Base-by-base conservation (phyloP, 2,797 vertebrate species). In the Crenuchus spilurus region DNA sequence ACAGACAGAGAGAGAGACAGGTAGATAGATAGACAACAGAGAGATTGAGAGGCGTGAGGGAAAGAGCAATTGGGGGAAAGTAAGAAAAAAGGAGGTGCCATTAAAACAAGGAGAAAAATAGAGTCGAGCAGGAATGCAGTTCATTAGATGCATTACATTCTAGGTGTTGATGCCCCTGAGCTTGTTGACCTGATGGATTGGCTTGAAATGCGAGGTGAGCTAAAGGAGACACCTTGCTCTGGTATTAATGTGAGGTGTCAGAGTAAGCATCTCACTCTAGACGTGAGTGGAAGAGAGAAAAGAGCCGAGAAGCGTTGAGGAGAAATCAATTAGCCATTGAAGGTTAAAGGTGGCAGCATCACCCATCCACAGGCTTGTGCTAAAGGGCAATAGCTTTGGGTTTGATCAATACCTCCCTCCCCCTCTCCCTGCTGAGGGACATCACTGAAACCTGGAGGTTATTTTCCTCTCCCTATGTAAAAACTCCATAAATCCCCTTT, bases 291-390 rank as follows among this genome's bases (percentile, higher is more conserved):
- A 84, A 79, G 75, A 84, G 84, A 83, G 80, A 81, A 80, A 82
- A 71, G 70, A 78, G 58, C 58, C 75, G 82, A 80, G 85, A 85
- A 83, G 86, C 6, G 22, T 49, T 20, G 85, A 87, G 85, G 88
- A 90, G 88, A 87, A 93, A 92, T 91, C 87, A 91, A 91, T 92
- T 91, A 90, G 85, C 81, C 74, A 58, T 30, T 61, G 80, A 82
- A 89, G 88, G 87, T 87, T 86, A 85, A 72, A 86, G 82, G 83
- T 84, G 77, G 75, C 72, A 75, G 89, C 80, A 86, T 87, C 87
- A 86, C 81, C 78, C 83, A 84, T 90, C 84, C 86, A 78, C 61
- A 60, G 22, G 62, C 74, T 4, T 31, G 52, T 44, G 72, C 63
- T 83, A 84, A 81, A 72, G 71, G 67, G 73, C 73, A 68, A 75